Evolutionary conservation across 2,888 invertebrate species (phyloP), one percentile per base, ranked within the genome.

Genomic region (Bembecia ichneumoniformis): DNA sequence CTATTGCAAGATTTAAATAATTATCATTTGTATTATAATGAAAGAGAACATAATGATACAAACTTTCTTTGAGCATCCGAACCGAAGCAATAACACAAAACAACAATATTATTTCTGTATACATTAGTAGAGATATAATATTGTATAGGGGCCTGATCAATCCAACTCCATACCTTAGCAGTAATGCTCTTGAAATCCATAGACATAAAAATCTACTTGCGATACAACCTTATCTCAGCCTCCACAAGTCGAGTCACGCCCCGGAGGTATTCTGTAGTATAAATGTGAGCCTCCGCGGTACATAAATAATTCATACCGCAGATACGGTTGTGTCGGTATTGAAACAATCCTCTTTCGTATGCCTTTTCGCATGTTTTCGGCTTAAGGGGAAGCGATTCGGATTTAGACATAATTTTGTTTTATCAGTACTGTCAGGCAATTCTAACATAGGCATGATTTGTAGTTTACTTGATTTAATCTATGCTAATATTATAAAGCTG

Each of bases 261-360:
- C 62, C 56, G 49, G 55, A 62, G 46, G 63, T 57, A 60, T 63
- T 66, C 67, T 57, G 61, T 59, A 66, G 61, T 60, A 55, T 56
- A 51, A 52, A 54, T 55, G 17, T 17, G 44, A 56, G 56, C 52
- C 52, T 56, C 55, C 54, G 48, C 68, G 65, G 68, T 74, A 74
- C 70, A 68, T 77, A 78, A 78, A 78, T 78, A 77, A 79, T 78
- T 78, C 77, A 79, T 77, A 69, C 56, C 66, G 49, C 49, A 53
- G 44, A 47, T 57, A 55, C 56, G 51, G 52, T 47, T 52, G 54
- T 53, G 53, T 53, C 55, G 58, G 60, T 63, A 60, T 56, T 57
- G 56, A 58, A 60, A 59, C 60, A 63, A 60, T 60, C 55, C 57
- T 50, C 53, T 50, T 48, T 51, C 58, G 60, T 65, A 63, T 68